phyloP scores from a whole-genome alignment of 2,797 vertebrate genomes.

The Rousettus madagascariensis region DNA sequence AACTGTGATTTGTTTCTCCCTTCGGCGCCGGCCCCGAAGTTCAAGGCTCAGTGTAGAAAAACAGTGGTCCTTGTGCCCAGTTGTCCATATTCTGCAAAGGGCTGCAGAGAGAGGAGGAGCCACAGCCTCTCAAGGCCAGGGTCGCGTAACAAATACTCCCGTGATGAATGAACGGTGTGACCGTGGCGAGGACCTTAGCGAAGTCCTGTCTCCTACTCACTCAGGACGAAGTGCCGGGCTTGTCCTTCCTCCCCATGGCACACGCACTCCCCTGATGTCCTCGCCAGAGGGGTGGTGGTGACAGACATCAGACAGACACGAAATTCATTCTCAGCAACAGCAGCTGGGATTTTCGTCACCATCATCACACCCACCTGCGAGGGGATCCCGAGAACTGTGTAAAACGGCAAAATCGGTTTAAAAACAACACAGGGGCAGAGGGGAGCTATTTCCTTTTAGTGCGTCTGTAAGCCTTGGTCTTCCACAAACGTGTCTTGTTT shows the following conservation, averaged over 20 bases:
- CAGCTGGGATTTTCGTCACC: conserved; percentile 52
- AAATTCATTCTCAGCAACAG: conserved; percentile 14
- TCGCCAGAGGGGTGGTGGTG: not conserved
- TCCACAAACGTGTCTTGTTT: not conserved
- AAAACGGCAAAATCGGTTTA: not conserved
- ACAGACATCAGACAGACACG: not conserved
- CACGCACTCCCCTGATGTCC: not conserved
- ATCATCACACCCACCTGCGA: not conserved
- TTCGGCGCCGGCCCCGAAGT: conserved; percentile 30
- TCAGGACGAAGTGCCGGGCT: not conserved
- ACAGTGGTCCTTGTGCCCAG: conserved; percentile 60
- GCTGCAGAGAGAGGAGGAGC: conserved; percentile 43
- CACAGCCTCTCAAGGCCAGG: conserved; percentile 9
- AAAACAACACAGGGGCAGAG: not conserved
- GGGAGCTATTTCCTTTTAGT: not conserved
- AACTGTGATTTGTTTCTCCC: conserved; percentile 40
- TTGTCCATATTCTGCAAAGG: conserved; percentile 62
- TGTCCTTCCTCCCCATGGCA: not conserved
- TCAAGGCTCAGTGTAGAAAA: conserved; percentile 68
- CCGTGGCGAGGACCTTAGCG: not conserved
- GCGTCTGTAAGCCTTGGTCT: not conserved
- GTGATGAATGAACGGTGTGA: not conserved
- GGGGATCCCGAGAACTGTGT: not conserved
- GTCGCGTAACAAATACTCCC: conserved; percentile 38
- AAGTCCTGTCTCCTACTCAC: conserved; percentile 13